Conservation (phyloP, 2,113 vertebrate genomes). For the Paratilapia polleni region DNA sequence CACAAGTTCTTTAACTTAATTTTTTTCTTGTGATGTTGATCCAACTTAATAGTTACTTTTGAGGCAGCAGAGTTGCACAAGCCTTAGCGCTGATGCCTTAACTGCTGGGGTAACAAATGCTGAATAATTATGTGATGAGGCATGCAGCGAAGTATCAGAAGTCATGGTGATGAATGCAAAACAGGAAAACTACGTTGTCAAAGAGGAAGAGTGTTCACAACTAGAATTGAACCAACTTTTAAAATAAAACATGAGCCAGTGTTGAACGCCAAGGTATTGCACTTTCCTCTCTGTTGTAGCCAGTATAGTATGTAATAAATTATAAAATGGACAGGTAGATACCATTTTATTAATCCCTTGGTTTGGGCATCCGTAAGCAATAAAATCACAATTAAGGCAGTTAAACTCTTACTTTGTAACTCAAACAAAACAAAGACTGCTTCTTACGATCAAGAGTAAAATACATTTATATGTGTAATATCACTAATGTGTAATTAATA, state of each 20-base stretch:
- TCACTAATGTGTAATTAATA: not conserved
- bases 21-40: not conserved
- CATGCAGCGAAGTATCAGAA: not conserved
- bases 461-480: not conserved
- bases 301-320: not conserved
- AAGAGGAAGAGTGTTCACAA: constrained; percentile 16
- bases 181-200: not conserved
- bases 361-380: not conserved
- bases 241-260: not conserved
- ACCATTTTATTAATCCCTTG: too few relatives aligned
- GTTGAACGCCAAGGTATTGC: not conserved
- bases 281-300: not conserved
- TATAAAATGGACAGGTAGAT: not conserved
- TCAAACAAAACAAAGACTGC: not conserved
- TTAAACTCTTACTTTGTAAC: not conserved
- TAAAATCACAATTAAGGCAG: not conserved
- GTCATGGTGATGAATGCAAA: not conserved
- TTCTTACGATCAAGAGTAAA: not conserved
- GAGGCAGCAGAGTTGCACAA: not conserved
- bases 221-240: not conserved
- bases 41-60: not conserved
- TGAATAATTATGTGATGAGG: not conserved
- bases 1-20: not conserved
- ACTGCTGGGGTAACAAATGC: not conserved
- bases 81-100: not conserved